phyloP scores from a whole-genome alignment of 2,797 vertebrate genomes.

The Pseudotriccus pelzelni region DNA sequence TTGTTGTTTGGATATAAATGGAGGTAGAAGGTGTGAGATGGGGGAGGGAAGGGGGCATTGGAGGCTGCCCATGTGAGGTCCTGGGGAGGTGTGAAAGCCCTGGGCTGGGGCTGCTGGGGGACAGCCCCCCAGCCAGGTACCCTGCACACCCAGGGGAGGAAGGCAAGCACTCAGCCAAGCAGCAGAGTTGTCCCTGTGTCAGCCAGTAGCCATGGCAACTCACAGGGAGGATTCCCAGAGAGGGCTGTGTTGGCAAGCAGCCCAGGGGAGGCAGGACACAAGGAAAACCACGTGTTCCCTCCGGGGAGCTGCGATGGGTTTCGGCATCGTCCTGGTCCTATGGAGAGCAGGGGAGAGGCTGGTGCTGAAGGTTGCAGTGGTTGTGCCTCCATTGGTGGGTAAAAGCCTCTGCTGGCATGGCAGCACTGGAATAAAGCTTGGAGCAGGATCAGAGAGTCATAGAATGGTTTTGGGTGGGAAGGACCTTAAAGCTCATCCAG shows the following conservation, averaged over 20 bases:
- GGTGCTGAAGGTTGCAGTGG: not conserved
- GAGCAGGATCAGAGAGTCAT: not conserved
- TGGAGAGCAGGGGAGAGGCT: not conserved
- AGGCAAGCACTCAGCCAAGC: not conserved
- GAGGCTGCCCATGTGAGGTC: not conserved
- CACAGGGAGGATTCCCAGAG: not conserved
- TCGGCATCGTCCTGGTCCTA: not conserved
- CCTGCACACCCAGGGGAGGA: not conserved
- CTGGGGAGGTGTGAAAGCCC: not conserved
- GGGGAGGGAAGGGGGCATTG: too few species aligned
- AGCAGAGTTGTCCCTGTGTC: not conserved
- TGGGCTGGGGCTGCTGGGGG: not conserved
- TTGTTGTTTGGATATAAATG: not conserved
- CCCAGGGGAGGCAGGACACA: not conserved
- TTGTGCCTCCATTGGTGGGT: not conserved
- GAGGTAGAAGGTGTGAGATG: not conserved
- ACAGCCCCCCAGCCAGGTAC: not conserved
- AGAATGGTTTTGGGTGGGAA: not conserved
- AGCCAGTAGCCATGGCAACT: constrained; percentile 65
- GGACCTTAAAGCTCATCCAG: not conserved
- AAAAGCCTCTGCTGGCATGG: not conserved
- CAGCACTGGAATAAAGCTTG: not conserved
- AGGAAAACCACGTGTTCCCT: not conserved
- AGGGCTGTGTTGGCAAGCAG: constrained; percentile 24
- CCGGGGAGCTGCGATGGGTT: not conserved